Percentiles rank a stretch among this genome's conserved stretches.
phyloP scores from a whole-genome alignment of 1,140 invertebrate species.

The Eciton burchellii region DNA sequence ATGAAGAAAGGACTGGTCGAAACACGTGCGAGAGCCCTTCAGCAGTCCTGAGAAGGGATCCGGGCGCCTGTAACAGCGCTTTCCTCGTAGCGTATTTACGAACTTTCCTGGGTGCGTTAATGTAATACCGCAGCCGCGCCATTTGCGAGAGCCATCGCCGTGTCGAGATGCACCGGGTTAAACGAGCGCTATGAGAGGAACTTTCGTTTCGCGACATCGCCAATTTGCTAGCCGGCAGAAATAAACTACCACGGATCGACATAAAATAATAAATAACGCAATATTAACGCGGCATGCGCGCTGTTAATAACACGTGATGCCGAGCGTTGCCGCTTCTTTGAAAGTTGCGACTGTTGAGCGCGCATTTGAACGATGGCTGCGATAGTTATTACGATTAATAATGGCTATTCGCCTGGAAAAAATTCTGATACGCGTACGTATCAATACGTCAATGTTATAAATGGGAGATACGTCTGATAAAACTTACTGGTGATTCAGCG shows the following conservation, averaged over 20 bases:
- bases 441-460: background rate
- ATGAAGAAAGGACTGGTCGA: constrained; percentile 79
- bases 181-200: background rate
- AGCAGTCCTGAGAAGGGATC: constrained; percentile 71
- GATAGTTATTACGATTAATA: constrained; percentile 25
- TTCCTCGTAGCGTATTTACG: constrained; percentile 40
- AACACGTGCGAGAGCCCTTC: constrained; percentile 75
- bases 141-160: background rate
- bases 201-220: background rate
- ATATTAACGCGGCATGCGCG: background rate
- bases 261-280: background rate
- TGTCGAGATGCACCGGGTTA: background rate
- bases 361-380: background rate
- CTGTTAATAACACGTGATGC: background rate
- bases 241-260: background rate
- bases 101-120: constrained; percentile 45
- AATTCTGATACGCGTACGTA: background rate
- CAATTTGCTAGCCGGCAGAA: background rate
- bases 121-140: constrained; percentile 9
- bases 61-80: constrained; percentile 42
- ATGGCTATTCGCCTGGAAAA: background rate
- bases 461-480: background rate
- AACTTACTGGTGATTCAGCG: background rate
- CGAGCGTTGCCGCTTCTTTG: background rate
- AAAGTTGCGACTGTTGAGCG: background rate